Base-by-base conservation (phyloP, 2,113 vertebrate species). In the Oophaga pumilio region DNA sequence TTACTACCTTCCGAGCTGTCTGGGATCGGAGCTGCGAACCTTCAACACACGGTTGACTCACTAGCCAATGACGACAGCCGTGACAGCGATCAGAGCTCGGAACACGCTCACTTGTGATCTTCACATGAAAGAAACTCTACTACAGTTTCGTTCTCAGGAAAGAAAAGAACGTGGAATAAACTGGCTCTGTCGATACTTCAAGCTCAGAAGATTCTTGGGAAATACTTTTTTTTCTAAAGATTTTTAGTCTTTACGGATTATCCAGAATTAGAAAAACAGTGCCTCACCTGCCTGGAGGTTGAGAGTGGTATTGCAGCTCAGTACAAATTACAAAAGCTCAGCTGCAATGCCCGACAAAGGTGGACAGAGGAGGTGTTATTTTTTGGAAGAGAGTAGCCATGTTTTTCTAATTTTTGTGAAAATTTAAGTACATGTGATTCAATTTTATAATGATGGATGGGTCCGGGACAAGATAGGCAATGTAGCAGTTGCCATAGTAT, bases 51-150 rank as follows among this genome's bases (percentile, higher is more conserved):
- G 0, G 95, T 96, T 91, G 97, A 97, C 94, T 98, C 97, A 62
- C 94, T 98, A 92, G 95, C 94, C 77, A 98, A 98, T 0, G 98
- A 99, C 9, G 98, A 99, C 95, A 99, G 98, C 93, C 97, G 95
- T 0, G 97, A 99, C 94, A 99, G 98, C 26, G 97, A 99, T 92
- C 97, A 98, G 94, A 99, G 98, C 93, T 97, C 97, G 0, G 97
- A 99, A 92, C 97, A 98, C 0, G 96, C 97, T 73, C 98, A 98
- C 93, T 97, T 98, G 96, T 99, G 97, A 99, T 92, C 89, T 43
- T 26, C 79, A 76, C 87, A 90, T 86, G 6, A 82, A 86, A 90
- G 90, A 88, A 89, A 87, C 79, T 91, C 56, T 20, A 85, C 76
- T 87, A 89, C 91, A 90, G 91, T 92, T 92, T 91, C 88, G 60